Percentiles rank a stretch among this genome's conserved stretches.
These are phyloP conservation scores for Apamea anceps DNA, from an alignment of 2,888 invertebrate genomes.

Conservation along the genomic window DNA sequence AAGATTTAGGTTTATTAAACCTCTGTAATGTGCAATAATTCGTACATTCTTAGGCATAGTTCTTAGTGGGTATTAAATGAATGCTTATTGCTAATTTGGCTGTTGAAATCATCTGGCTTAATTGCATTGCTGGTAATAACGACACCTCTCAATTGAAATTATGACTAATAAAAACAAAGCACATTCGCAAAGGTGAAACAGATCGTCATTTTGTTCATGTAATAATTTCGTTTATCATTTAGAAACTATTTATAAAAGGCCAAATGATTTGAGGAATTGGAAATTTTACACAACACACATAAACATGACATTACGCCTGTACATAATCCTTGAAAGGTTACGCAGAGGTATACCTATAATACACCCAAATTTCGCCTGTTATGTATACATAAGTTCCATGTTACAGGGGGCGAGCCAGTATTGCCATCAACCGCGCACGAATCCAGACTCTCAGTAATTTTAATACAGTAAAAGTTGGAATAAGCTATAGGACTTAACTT, in stretches of 20 bases:
- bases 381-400: too few species aligned
- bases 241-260: too few species aligned
- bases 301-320: too few species aligned
- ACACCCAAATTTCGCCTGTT: too few species aligned
- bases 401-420: too few species aligned
- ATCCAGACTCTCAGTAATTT: too few species aligned
- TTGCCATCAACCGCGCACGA: too few species aligned
- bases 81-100: background rate
- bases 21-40: slow-evolving; percentile 7
- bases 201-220: background rate
- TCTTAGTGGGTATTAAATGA: background rate
- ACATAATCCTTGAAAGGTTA: too few species aligned
- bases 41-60: background rate
- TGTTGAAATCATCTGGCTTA: background rate
- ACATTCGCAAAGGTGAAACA: background rate
- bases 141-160: background rate
- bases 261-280: background rate
- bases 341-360: too few species aligned
- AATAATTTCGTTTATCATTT: background rate
- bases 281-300: too few species aligned
- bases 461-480: background rate
- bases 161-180: background rate
- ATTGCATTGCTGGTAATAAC: background rate
- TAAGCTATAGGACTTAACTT: too few species aligned
- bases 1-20: slow-evolving; percentile 16